Evolutionary conservation across 2,797 vertebrate species (phyloP), one percentile per base, ranked within the genome.

Genomic region (Pseudochromis fuscus): DNA sequence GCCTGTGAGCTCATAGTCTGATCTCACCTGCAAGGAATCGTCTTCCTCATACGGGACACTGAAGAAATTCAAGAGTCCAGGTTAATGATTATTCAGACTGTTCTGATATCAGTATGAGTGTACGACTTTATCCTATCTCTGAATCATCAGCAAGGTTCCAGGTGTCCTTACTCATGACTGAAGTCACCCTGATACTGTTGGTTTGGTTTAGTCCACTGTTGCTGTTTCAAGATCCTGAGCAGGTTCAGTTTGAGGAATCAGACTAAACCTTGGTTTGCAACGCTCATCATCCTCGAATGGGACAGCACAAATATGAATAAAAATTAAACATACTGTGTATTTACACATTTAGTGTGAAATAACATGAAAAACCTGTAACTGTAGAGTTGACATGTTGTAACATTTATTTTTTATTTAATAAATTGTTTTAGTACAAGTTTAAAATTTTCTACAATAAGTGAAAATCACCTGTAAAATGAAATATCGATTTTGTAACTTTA

Each of bases 31-130:
- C 19, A 21, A 21, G 19, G 59, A 44, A 1, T 15, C 23, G 30
- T 15, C 19, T 25, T 46, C 7, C 37, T 38, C 23, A 27, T 13
- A 12, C 37, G 7, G 5, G n/a, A 38, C 40, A 19, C 15, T 35
- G 23, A 42, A 65, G 46, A n/a, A 33, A 42, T 53, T 13, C 30
- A 57, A 6, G 33, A 48, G 11, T 42, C 44, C 44, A 24, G 12
- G 10, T 9, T 15, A 27, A 30, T 61, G 10, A 63, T 23, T 25
- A 37, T 48, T 63, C 5, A 13, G 1, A 40, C 21, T 67, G 46
- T 49, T 67, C 16, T 59, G 23, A 49, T 65, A 23, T 46, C 9
- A n/a, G 19, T 42, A 7, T 49, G 21, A 60, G 51, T 16, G 19
- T 33, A 21, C 7, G 28, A 13, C 11, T 50, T 28, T 16, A 38